phyloP scores from a whole-genome alignment of 2,797 vertebrate genomes.

The Cercopithecus neglectus region DNA sequence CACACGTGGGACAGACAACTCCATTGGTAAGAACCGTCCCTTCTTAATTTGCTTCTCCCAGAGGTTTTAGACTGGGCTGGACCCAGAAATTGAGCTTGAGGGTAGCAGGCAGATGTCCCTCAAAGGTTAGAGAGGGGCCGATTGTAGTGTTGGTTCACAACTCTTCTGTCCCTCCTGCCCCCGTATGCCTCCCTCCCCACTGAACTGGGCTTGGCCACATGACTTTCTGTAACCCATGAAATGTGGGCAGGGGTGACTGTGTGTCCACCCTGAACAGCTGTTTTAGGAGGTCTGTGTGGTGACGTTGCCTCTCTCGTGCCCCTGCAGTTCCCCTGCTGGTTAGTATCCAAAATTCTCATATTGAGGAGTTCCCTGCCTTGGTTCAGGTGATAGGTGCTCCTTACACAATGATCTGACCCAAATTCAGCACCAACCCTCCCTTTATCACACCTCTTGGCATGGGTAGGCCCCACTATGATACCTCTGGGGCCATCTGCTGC shows the following conservation, averaged over 20 bases:
- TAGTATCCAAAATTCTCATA: neutral
- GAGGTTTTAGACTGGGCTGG: no score
- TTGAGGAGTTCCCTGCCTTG: neutral
- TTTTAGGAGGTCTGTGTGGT: neutral
- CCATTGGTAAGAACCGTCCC: accelerated
- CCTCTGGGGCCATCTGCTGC: neutral
- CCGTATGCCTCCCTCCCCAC: no score
- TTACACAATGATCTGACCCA: neutral
- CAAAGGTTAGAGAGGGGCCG: neutral
- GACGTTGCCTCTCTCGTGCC: neutral
- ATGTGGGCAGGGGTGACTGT: neutral
- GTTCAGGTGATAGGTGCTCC: neutral
- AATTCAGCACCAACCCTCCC: neutral
- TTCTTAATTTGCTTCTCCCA: neutral
- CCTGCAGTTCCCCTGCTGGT: neutral
- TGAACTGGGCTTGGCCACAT: neutral
- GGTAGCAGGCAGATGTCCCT: neutral
- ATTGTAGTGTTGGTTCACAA: neutral
- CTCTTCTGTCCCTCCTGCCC: no score
- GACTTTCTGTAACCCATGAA: neutral
- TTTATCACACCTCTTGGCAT: accelerated
- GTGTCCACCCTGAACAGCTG: neutral
- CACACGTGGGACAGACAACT: neutral
- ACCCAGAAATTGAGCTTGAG: neutral
- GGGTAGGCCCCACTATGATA: neutral